Evolutionary conservation across 2,888 invertebrate species (phyloP).

Genomic region (Myopa tessellatipennis): DNA sequence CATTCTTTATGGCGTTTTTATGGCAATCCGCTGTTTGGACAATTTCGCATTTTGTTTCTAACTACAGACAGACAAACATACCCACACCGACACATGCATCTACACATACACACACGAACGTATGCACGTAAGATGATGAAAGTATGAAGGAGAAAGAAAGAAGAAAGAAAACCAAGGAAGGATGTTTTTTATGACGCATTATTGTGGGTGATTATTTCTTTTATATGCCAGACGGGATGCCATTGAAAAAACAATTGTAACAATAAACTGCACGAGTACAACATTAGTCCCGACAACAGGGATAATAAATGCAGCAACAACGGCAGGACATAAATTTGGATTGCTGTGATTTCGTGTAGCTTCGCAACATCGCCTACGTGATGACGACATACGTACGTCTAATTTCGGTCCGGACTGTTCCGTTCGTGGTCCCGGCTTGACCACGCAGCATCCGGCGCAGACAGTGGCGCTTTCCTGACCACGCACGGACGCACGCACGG

Average conservation of each 20-base stretch:
- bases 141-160: too few species aligned
- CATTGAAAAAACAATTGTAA: neutral
- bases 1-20: constrained; percentile 27
- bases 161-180: constrained; percentile 11
- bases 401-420: neutral
- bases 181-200: constrained; percentile 35
- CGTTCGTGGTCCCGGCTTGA: neutral
- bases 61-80: neutral
- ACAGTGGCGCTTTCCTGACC: neutral
- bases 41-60: constrained; percentile 9
- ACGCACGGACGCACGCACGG: neutral
- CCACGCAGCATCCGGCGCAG: constrained; percentile 5
- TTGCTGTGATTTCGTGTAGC: constrained; percentile 19
- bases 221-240: neutral
- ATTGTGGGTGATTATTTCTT: constrained; percentile 33
- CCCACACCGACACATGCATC: neutral
- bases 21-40: constrained; percentile 15
- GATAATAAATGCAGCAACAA: constrained; percentile 7
- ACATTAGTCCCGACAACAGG: neutral
- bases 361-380: neutral
- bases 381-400: neutral
- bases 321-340: constrained; percentile 9
- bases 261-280: constrained; percentile 32
- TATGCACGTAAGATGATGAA: neutral
- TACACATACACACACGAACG: neutral